Base-by-base conservation (phyloP, 2,888 invertebrate species). In the Lasioglossum villosulum region DNA sequence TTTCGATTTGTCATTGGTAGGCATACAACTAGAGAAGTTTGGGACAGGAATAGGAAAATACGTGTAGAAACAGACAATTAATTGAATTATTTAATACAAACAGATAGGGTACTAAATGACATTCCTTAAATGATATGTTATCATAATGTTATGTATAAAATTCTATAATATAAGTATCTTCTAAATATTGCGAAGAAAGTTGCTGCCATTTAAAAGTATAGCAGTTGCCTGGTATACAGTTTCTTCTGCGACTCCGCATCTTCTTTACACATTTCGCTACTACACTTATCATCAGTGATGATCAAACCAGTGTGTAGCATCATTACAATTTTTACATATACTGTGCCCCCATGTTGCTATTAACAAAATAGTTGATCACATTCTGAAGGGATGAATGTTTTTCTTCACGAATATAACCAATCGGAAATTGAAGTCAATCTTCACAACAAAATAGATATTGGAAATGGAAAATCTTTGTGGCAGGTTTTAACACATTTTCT, bases 311-410 rank as follows among this genome's bases (percentile, higher is more conserved):
- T 12, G 39, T 73, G 45, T 6, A 45, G 30, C 52, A 45, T 30
- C 1, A 45, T 59, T 23, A 72, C 23, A 72, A 81, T 37, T 52
- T 66, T 66, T 63, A 16, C 19, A 34, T 27, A 66, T 48, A 70
- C 42, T 56, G 37, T 45, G 56, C 37, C 80, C 48, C 80, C 48
- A 34, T n/a, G 48, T 71, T 27, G 45, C 59, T 30, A 39, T 34
- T n/a, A 48, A 81, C 27, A 0, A 37, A 68, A 37, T 63, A 59
- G 68, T 56, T 59, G 30, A n/a, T 52, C 52, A 83, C 27, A 83
- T 48, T 74, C 68, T 30, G 10, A 52, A 27, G 30, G 39, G 39
- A 63, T 52, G 73, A 72, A 63, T 27, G 34, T 19, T 72, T 71
- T 73, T 70, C 70, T 84, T 84, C 68, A 23, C 4, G 30, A 16